Evolutionary conservation across 2,113 vertebrate species (phyloP).

Genomic region (Microtus ochrogaster): DNA sequence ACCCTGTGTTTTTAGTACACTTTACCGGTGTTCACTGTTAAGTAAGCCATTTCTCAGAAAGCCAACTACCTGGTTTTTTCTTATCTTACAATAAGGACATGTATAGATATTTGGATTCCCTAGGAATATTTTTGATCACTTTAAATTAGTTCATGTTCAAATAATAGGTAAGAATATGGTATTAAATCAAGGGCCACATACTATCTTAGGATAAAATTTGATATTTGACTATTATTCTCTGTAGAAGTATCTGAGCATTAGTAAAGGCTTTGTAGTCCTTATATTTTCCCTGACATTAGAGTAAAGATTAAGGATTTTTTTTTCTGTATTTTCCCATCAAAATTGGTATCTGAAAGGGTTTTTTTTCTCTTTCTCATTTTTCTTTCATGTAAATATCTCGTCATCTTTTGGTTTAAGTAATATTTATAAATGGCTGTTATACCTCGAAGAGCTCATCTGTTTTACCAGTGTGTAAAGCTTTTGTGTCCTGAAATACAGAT

Average conservation of each 20-base stretch:
- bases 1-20: background rate
- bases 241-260: slow-evolving; percentile 13
- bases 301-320: slow-evolving; percentile 4
- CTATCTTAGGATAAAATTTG: slow-evolving; percentile 20
- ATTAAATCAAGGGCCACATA: slow-evolving; percentile 16
- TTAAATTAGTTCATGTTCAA: background rate
- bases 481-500: background rate
- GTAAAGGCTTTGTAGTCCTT: background rate
- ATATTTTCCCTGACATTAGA: background rate
- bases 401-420: slow-evolving; percentile 40
- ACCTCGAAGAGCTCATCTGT: background rate
- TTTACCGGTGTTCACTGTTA: background rate
- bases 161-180: slow-evolving; percentile 10
- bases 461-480: slow-evolving; percentile 46
- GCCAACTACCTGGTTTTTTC: background rate
- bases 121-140: background rate
- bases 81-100: slow-evolving; percentile 2
- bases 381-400: background rate
- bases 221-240: background rate
- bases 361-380: background rate
- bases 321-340: background rate
- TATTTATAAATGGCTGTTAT: background rate
- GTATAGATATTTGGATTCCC: background rate
- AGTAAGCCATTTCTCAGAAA: background rate
- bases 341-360: background rate